Base-by-base conservation (phyloP, 2,113 vertebrate genomes). In the Dipodomys ordii region DNA sequence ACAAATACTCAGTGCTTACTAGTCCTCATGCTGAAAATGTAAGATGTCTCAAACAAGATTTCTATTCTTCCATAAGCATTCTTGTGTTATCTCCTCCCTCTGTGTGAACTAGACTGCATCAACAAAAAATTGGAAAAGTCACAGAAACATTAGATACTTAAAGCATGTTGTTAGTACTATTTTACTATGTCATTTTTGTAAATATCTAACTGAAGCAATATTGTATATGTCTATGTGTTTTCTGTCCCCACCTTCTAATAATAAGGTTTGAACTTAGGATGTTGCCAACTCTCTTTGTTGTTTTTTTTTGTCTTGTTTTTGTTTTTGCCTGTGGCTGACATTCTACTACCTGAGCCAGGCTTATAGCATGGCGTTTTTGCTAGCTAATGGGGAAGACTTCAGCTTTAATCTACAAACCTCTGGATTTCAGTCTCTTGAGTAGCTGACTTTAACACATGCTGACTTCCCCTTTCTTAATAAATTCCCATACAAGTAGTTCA, bases 151-250 rank as follows among this genome's bases (percentile, higher is more conserved):
- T 57, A 57, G 35, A 35, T 35, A 35, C 15, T 35, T 69, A 60
- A 87, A 11, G 7, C 3, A n/a, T 6, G 76, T 76, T 69, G 9
- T 6, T 80, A 7, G 90, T 30, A 30, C 22, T 83, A 28, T 92
- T 49, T 49, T 49, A 49, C 49, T 49, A 49, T 4, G 4, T 39
- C 16, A 39, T 80, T 23, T 74, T 57, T 10, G 13, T 53, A 83
- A 85, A 23, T 20, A 93, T 62, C 35, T 87, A 84, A 87, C 4
- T 77, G 44, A 95, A 89, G 53, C 32, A 93, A 57, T 60, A 39
- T 0, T 18, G 1, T 30, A 2, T 46, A 13, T 79, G 7, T 62
- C 20, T 49, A 15, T 74, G 8, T 68, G 44, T 83, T 9, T n/a
- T 93, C 53, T 57, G 53, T 73, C 16, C 27, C 57, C 81, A 62